Base-by-base conservation (phyloP, 1,140 invertebrate genomes). In the Chrysoperla carnea region DNA sequence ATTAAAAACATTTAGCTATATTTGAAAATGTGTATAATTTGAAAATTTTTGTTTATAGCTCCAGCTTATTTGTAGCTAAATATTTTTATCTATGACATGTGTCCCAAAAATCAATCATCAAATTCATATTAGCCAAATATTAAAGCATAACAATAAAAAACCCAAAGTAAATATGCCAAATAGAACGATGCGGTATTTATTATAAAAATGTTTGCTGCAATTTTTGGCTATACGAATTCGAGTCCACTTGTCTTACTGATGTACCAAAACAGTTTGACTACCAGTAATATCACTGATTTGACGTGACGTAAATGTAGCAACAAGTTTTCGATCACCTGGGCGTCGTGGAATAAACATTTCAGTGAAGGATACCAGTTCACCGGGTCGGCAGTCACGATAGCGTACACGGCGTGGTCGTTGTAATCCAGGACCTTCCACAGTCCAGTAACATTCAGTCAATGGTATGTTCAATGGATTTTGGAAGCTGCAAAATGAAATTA, bases 391-490 rank as follows among this genome's bases (percentile, higher is more conserved):
- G 50, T 77, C 70, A 7, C 72, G 68, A 57, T 61, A 70, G 38
- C 60, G 55, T 28, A 63, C 66, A 58, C 67, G 63, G 56, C 70
- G 68, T 11, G 74, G 70, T 46, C 71, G 63, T 40, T 69, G 66
- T 9, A 80, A 55, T 27, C 78, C 77, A 11, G 76, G 71, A 33
- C 77, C 77, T 64, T 82, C 78, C 40, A 81, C 64, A 6, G 68
- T 73, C 50, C 79, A 71, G 47, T 60, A 63, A 56, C 78, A 79
- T 37, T 73, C 64, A 2, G 72, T 76, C 31, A 84, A 55, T 13
- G 63, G 57, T 8, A 63, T 55, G 31, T 66, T 64, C 48, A 84
- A 51, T 13, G 78, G 76, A 58, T 84, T 83, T 48, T 66, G 67
- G 59, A 84, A 80, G 47, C 73, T 70, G 51, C 73, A 68, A 50